phyloP scores from a whole-genome alignment of 2,113 vertebrate species.

The Megaceryle torquata region DNA sequence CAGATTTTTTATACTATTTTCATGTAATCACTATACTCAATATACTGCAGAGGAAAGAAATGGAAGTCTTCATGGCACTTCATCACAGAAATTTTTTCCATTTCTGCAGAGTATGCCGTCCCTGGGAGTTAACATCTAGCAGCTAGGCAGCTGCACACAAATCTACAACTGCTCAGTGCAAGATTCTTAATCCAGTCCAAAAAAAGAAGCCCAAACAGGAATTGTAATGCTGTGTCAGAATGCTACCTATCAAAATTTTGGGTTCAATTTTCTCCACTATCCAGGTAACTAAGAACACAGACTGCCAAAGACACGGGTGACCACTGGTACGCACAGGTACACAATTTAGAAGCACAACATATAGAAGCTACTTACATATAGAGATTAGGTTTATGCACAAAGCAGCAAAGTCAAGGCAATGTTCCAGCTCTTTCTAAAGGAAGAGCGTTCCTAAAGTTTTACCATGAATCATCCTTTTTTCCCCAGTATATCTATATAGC shows the following conservation, averaged over 20 bases:
- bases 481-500: neutral
- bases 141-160: neutral
- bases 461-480: neutral
- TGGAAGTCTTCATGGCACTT: neutral
- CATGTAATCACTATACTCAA: neutral
- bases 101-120: neutral
- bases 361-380: neutral
- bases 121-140: neutral
- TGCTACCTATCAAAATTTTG: neutral
- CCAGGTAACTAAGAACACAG: neutral
- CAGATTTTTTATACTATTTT: neutral
- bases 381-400: neutral
- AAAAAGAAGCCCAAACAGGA: neutral
- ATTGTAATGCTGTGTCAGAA: neutral
- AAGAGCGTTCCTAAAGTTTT: neutral
- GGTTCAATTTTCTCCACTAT: neutral
- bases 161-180: neutral
- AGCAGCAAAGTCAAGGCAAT: neutral
- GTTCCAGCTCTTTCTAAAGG: neutral
- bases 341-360: neutral
- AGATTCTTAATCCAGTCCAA: neutral
- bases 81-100: neutral
- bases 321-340: neutral
- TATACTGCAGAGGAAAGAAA: neutral
- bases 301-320: neutral